phyloP scores from a whole-genome alignment of 2,888 invertebrate species.

The Scrobipalpa atriplicella region DNA sequence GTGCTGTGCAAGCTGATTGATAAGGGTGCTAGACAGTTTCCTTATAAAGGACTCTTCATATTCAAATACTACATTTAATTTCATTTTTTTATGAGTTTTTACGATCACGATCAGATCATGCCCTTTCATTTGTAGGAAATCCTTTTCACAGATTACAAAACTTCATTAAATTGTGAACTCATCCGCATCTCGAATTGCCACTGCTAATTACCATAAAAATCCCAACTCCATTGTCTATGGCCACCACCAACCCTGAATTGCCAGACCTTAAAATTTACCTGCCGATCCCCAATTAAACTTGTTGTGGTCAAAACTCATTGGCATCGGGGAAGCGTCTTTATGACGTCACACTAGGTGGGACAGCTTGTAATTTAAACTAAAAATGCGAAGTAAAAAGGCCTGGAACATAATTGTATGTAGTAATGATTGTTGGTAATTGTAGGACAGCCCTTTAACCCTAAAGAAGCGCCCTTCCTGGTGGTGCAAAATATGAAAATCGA shows the following conservation, averaged over 20 bases:
- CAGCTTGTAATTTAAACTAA: conserved; percentile 72
- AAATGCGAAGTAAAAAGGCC: conserved; percentile 78
- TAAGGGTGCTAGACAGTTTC: not conserved
- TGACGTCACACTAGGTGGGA: conserved; percentile 54
- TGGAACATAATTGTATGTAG: conserved; percentile 77
- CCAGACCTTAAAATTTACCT: conserved; percentile 21
- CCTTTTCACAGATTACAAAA: not conserved
- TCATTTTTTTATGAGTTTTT: no score
- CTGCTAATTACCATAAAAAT: conserved; percentile 15
- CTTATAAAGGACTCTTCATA: no score
- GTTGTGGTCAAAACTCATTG: conserved; percentile 28
- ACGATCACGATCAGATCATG: no score
- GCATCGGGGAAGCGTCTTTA: conserved; percentile 32
- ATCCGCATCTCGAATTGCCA: not conserved
- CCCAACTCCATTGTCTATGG: conserved; percentile 10
- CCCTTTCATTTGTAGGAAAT: no score
- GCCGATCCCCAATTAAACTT: conserved; percentile 24
- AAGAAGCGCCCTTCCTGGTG: conserved; percentile 56
- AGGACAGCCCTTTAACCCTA: conserved; percentile 74
- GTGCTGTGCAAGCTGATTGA: not conserved
- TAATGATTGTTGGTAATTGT: conserved; percentile 81
- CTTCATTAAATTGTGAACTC: conserved; percentile 10
- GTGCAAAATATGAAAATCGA: conserved; percentile 38
- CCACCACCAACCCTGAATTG: conserved; percentile 1
- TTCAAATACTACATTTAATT: no score